Base-by-base conservation (phyloP, 2,888 invertebrate genomes). In the Merodon equestris region DNA sequence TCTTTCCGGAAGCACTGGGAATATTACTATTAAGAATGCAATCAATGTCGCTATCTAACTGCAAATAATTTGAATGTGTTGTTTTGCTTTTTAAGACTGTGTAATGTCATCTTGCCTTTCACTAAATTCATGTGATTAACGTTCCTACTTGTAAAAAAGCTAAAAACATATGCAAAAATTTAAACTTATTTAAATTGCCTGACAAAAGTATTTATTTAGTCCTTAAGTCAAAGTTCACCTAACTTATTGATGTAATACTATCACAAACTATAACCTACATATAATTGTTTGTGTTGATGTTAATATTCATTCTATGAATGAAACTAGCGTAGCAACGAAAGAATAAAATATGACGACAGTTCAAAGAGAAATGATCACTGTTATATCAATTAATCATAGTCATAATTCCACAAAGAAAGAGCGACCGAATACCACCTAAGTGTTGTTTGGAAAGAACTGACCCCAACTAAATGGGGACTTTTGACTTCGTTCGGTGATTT, bases 11-110 rank as follows among this genome's bases (percentile, higher is more conserved):
- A 85, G 83, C 67, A 82, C 84, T 0, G 84, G 87, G 13, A 86
- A 85, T 63, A 86, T 87, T 66, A 82, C 85, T 42, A 85, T 87
- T 51, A 85, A 84, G 19, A 87, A 87, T 83, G 84, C 85, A 9
- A 84, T 87, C 9, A 86, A 87, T 74, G 84, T 87, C 63, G 84
- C 83, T 75, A 84, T 87, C 42, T 86, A 63, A 47, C 27, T 27
- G 9, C 13, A 45, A 17, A 56, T 4, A 27, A 27, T 2, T 7
- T 27, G 7, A 27, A 36, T 5, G 36, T 15, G 18, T 47, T 13
- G 9, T 14, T 9, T 54, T 12, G n/a, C 42, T 48, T 17, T 42
- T 13, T 63, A 40, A 71, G 61, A 71, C 61, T 63, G 61, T 48
- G 44, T 5, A 38, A 54, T 17, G 17, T 61, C 44, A 71, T 71